Evolutionary conservation across 1,140 invertebrate species (phyloP).

Genomic region (Chionoecetes opilio): DNA sequence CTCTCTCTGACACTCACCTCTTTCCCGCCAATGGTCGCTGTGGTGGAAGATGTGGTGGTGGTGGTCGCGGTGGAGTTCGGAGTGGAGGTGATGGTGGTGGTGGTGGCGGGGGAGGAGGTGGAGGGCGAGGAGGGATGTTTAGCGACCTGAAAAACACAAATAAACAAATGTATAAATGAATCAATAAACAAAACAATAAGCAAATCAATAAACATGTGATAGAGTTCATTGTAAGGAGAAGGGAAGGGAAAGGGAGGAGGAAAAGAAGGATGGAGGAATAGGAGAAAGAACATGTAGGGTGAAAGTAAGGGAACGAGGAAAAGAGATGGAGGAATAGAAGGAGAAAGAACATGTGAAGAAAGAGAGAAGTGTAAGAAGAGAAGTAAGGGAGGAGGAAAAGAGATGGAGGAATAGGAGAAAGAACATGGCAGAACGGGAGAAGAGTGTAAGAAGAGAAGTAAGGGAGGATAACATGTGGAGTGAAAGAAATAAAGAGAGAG

Average conservation of each 20-base stretch:
- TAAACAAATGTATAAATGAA: no score
- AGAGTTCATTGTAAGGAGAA: no score
- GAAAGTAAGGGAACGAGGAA: background rate
- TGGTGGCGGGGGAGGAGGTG: background rate
- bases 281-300: no score
- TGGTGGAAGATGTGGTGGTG: background rate
- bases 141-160: background rate
- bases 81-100: background rate
- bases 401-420: background rate
- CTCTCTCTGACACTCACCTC: background rate
- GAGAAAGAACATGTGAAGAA: background rate
- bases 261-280: conserved; percentile 1
- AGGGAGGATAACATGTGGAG: no score
- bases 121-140: background rate
- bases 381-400: background rate
- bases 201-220: no score
- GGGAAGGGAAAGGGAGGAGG: background rate
- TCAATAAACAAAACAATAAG: no score
- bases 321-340: conserved; percentile 1
- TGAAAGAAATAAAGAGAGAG: no score
- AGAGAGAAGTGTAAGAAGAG: background rate
- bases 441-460: background rate
- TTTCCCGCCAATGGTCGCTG: background rate
- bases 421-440: background rate
- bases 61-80: background rate